Conservation (phyloP, 2,113 vertebrate genomes). For the Channa argus region DNA sequence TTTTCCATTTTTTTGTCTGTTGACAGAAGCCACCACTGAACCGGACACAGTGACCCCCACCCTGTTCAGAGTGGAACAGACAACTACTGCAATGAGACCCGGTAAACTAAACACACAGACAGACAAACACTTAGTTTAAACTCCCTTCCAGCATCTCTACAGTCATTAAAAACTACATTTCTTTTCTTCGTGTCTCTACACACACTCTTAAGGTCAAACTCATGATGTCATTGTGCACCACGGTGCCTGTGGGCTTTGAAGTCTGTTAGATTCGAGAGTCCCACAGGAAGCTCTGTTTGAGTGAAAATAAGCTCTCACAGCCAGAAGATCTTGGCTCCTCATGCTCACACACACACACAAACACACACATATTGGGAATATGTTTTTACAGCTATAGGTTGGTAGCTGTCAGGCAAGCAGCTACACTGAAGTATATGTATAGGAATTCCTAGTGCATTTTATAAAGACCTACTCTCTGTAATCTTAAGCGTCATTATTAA, state of each 20-base stretch:
- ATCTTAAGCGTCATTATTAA: no score
- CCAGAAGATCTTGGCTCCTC: slow-evolving; percentile 40
- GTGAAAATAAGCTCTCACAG: slow-evolving; percentile 64
- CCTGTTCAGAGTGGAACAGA: slow-evolving; percentile 86
- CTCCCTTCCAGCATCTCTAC: not conserved
- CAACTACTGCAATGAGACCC: slow-evolving; percentile 84
- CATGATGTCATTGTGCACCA: slow-evolving; percentile 71
- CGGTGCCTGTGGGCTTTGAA: slow-evolving; percentile 64
- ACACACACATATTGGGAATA: slow-evolving; percentile 24
- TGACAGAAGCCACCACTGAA: slow-evolving; percentile 88
- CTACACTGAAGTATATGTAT: slow-evolving; percentile 5
- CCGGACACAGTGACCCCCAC: slow-evolving; percentile 90
- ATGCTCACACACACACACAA: slow-evolving; percentile 30
- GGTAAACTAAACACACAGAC: slow-evolving; percentile 44
- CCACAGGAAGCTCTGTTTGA: slow-evolving; percentile 68
- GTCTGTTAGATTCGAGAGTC: slow-evolving; percentile 60
- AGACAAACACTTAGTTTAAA: slow-evolving; percentile 7
- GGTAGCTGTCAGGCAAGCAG: slow-evolving; percentile 19
- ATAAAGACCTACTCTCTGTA: not conserved
- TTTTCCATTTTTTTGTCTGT: slow-evolving; percentile 13
- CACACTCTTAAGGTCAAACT: slow-evolving; percentile 66
- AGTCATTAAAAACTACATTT: slow-evolving; percentile 2
- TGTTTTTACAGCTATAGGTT: slow-evolving; percentile 48
- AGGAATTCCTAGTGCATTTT: not conserved
- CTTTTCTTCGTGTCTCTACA: slow-evolving; percentile 21